Conservation (phyloP, 2,888 invertebrate genomes). For the Lasiommata megera region DNA sequence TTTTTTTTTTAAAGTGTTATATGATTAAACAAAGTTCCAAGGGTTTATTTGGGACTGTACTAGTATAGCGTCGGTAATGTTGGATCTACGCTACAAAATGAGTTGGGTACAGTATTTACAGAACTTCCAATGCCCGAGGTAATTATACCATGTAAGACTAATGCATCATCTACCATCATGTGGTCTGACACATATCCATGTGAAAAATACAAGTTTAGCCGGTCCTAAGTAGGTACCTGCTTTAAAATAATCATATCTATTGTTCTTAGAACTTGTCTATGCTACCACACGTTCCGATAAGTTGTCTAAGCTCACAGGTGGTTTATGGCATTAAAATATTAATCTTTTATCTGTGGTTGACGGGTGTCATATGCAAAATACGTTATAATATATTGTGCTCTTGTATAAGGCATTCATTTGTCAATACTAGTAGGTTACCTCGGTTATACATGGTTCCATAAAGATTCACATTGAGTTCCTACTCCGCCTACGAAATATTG, state of each 20-base stretch:
- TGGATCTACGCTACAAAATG: too few relatives aligned
- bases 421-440: slow-evolving; percentile 9
- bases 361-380: slow-evolving; percentile 27
- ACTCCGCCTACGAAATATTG: not conserved
- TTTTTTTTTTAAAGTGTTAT: too few relatives aligned
- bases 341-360: slow-evolving; percentile 26
- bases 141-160: not conserved
- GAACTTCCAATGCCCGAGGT: too few relatives aligned
- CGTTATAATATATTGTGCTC: slow-evolving; percentile 16
- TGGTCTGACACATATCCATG: not conserved
- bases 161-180: not conserved
- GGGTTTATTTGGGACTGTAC: too few relatives aligned
- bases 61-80: too few relatives aligned
- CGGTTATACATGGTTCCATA: not conserved
- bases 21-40: too few relatives aligned
- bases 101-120: too few relatives aligned
- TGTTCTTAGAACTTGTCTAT: slow-evolving; percentile 6
- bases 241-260: slow-evolving; percentile 10
- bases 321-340: slow-evolving; percentile 19
- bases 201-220: not conserved
- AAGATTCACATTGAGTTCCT: not conserved
- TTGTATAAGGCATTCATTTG: not conserved
- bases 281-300: slow-evolving; percentile 6
- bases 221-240: not conserved
- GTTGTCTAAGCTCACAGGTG: slow-evolving; percentile 13